A percentile compares a stretch with the other conserved stretches of the same genome.
phyloP scores from a whole-genome alignment of 2,888 invertebrate genomes.

The Drosophila rellima region DNA sequence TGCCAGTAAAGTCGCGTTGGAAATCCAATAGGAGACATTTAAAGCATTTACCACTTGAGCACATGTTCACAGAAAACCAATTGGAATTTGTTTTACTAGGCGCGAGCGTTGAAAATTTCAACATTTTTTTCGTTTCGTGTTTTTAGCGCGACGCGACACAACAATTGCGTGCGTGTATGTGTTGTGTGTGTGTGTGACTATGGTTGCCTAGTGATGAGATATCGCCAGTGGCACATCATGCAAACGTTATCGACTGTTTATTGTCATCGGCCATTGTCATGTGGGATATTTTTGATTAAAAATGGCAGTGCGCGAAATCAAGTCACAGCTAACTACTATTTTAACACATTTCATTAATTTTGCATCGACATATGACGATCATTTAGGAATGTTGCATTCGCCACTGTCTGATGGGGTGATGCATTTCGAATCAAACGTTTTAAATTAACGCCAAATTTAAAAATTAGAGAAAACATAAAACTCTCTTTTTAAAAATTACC shows the following conservation, averaged over 20 bases:
- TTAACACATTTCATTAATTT: no score
- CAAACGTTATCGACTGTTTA: slow-evolving; percentile 34
- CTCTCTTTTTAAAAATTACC: no score
- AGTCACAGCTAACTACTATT: no score
- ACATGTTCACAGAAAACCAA: slow-evolving; percentile 36
- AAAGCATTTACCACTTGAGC: slow-evolving; percentile 12
- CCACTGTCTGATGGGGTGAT: no score
- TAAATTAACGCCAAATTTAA: no score
- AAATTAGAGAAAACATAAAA: no score
- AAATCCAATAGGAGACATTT: slow-evolving; percentile 29
- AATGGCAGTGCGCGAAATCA: no score
- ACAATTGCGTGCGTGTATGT: slow-evolving; percentile 55
- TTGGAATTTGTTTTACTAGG: slow-evolving; percentile 48
- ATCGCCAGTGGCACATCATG: not conserved
- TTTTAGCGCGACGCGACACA: slow-evolving; percentile 75
- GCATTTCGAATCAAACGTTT: no score
- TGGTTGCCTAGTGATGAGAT: slow-evolving; percentile 54
- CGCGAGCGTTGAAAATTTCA: slow-evolving; percentile 47
- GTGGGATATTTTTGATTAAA: no score
- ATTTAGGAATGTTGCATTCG: no score
- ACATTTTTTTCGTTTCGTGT: slow-evolving; percentile 59
- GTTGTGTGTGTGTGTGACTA: slow-evolving; percentile 32
- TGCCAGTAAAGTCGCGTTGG: slow-evolving; percentile 33
- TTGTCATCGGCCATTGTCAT: slow-evolving; percentile 6
- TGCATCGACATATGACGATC: no score